These are phyloP conservation scores for Mythimna vitellina DNA, from an alignment of 2,888 invertebrate species.

Conservation along the genomic window DNA sequence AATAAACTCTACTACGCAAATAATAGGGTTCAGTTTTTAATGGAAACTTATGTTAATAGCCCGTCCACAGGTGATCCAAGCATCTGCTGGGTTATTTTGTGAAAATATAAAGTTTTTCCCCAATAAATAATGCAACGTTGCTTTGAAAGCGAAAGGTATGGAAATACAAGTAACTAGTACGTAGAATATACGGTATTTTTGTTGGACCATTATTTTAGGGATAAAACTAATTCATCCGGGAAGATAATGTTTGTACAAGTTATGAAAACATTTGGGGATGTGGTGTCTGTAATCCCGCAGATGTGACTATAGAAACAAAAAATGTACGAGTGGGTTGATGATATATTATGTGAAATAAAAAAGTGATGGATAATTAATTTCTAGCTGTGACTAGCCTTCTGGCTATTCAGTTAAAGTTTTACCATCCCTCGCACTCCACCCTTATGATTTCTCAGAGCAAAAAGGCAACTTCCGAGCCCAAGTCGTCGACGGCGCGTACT, in stretches of 20 bases:
- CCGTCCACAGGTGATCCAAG: conserved; percentile 83
- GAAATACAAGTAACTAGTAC: conserved; percentile 67
- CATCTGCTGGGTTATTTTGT: conserved; percentile 85
- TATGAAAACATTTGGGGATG: conserved; percentile 72
- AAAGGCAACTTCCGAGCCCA: too few species aligned
- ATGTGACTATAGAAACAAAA: conserved; percentile 68
- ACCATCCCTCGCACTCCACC: too few species aligned
- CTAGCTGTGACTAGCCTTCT: conserved; percentile 4
- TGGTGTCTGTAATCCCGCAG: conserved; percentile 70
- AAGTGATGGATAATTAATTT: conserved; percentile 33
- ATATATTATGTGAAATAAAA: conserved; percentile 51
- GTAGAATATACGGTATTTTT: conserved; percentile 65
- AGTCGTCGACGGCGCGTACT: too few species aligned
- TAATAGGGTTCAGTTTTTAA: conserved; percentile 72
- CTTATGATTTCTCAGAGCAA: too few species aligned
- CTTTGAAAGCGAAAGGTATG: conserved; percentile 72
- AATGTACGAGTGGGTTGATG: conserved; percentile 43
- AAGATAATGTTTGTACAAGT: conserved; percentile 72
- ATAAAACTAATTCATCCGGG: conserved; percentile 73
- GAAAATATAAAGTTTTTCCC: conserved; percentile 87
- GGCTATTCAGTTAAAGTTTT: too few species aligned
- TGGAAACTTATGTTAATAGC: conserved; percentile 72
- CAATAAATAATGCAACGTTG: conserved; percentile 88
- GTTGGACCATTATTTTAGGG: conserved; percentile 71
- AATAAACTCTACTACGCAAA: conserved; percentile 62